Conservation (phyloP, 2,888 invertebrate species). For the Ophion obscuratus region DNA sequence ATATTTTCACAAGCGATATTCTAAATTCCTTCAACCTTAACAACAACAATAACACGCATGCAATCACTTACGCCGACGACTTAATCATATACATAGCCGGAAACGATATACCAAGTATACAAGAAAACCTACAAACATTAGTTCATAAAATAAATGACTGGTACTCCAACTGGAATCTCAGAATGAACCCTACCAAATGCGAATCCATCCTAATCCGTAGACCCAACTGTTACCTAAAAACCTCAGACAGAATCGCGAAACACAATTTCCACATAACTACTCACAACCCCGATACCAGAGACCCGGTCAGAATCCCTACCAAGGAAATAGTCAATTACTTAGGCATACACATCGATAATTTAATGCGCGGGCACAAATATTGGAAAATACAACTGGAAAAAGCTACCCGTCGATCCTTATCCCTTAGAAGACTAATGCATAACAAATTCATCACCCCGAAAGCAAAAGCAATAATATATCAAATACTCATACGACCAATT, state of each 20-base stretch:
- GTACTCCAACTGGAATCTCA: slow-evolving; percentile 60
- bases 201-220: slow-evolving; percentile 66
- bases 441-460: slow-evolving; percentile 44
- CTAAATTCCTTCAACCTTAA: too few species aligned
- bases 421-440: slow-evolving; percentile 43
- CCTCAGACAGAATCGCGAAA: slow-evolving; percentile 2
- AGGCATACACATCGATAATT: slow-evolving; percentile 56
- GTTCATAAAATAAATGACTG: slow-evolving; percentile 39
- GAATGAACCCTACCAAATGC: slow-evolving; percentile 64
- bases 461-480: slow-evolving; percentile 61
- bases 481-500: slow-evolving; percentile 34
- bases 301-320: slow-evolving; percentile 23
- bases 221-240: slow-evolving; percentile 9
- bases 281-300: slow-evolving; percentile 13
- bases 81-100: slow-evolving; percentile 6
- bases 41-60: neutral
- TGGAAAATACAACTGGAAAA: slow-evolving; percentile 50
- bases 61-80: slow-evolving; percentile 12
- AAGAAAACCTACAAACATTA: slow-evolving; percentile 24
- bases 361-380: slow-evolving; percentile 40
- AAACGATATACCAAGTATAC: slow-evolving; percentile 10
- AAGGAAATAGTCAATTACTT: slow-evolving; percentile 62
- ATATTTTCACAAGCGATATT: too few species aligned
- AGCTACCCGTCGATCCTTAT: slow-evolving; percentile 45
- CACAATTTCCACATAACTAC: slow-evolving; percentile 5